Base-by-base conservation (phyloP, 2,797 vertebrate genomes). In the Brachymystax lenok region DNA sequence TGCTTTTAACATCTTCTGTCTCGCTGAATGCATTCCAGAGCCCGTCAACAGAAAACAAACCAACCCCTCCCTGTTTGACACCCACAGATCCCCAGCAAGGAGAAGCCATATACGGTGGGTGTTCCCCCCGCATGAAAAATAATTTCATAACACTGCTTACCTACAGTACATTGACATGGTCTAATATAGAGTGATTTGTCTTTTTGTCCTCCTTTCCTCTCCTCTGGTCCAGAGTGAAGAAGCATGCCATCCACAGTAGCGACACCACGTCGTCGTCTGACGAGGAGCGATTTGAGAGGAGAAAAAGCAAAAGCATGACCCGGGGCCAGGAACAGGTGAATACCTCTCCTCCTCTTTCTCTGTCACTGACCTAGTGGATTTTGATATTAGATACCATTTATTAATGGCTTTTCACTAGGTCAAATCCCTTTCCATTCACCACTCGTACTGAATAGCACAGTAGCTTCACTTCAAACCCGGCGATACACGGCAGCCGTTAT, bases 241-340 rank as follows among this genome's bases (percentile, higher is more conserved):
- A 99, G 89, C 98, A 99, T 54, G 98, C 98, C 82, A 99, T 99
- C 89, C 98, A 99, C 89, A 99, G 98, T 92, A 99, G 98, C n/a
- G 98, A 99, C 88, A 98, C 98, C 71, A 98, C 97, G 61, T 96
- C 95, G 0, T 99, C 98, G 61, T 99, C 98, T 80, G 98, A 99
- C 78, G 98, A 99, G 90, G 98, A 99, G 85, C 96, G 98, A 4
- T 99, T 99, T 89, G 98, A 99, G 93, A 95, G 97, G 82, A 96
- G 98, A 78, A 99, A 99, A 92, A 96, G 97, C 88, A 99, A 99
- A 89, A 99, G 98, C 90, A 98, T 99, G 96, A 95, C 96, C 69
- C 95, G 97, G 83, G 83, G 97, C 98, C 82, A 95, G 98, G 84
- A 99, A 98, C 85, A 96, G 98, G 98, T 99, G 82, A 84, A 0